Percentiles rank a stretch among this genome's conserved stretches.
Conservation (phyloP, 2,797 vertebrate species). For the Helicolenus hilgendorfi region DNA sequence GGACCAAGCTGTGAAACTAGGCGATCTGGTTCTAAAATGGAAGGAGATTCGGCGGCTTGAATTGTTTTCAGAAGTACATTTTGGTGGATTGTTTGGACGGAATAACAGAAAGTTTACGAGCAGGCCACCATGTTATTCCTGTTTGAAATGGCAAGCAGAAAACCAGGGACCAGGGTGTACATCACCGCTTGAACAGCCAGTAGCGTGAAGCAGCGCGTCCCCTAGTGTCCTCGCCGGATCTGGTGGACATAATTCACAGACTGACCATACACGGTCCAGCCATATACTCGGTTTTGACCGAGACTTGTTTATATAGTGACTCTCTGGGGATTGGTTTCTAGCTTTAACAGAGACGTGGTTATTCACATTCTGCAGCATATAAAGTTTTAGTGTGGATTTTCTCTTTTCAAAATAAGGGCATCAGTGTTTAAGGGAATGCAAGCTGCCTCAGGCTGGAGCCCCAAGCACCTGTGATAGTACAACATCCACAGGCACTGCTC, state of each 20-base stretch:
- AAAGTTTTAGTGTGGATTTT: background rate
- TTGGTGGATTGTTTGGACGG: no score
- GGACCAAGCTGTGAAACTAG: no score
- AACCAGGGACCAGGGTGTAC: no score
- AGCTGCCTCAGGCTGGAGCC: background rate
- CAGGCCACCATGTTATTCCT: no score
- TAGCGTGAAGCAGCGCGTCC: fast-evolving
- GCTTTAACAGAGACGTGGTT: background rate
- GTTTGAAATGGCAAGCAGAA: no score
- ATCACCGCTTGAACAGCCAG: no score
- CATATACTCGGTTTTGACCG: background rate
- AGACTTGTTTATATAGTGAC: background rate
- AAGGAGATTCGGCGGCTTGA: no score
- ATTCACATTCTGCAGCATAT: background rate
- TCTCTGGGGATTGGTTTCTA: background rate
- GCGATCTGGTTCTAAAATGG: no score
- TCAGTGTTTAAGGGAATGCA: background rate
- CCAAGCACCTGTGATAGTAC: background rate
- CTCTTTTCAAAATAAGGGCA: constrained; percentile 7
- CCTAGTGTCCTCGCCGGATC: no score
- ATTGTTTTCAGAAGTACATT: no score
- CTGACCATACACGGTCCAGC: background rate
- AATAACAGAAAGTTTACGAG: no score
- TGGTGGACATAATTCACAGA: no score
- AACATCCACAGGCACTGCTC: background rate